phyloP scores from a whole-genome alignment of 1,140 invertebrate species.

The Ceratina australensis region DNA sequence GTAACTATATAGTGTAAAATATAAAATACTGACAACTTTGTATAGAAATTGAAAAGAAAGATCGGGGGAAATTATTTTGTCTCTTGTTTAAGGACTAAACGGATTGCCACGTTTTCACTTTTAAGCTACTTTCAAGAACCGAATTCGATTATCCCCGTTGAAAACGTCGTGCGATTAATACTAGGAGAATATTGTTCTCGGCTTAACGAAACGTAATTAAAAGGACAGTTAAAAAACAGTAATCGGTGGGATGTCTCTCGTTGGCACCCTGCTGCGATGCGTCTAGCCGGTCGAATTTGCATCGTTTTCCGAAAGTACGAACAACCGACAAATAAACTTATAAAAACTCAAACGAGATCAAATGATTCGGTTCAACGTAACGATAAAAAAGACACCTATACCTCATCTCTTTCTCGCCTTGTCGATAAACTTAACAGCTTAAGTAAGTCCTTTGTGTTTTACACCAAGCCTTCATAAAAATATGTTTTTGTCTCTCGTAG shows the following conservation, averaged over 20 bases:
- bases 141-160: not conserved
- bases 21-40: constrained; percentile 72
- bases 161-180: not conserved
- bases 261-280: constrained; percentile 27
- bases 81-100: constrained; percentile 47
- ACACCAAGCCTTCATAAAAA: constrained; percentile 73
- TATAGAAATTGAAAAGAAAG: constrained; percentile 56
- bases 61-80: constrained; percentile 52
- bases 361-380: constrained; percentile 14
- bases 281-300: no score
- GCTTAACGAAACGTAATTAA: constrained; percentile 9
- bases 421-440: constrained; percentile 35
- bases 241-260: constrained; percentile 53
- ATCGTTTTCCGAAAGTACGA: constrained; percentile 13
- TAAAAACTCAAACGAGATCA: constrained; percentile 14
- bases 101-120: constrained; percentile 64
- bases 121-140: not conserved
- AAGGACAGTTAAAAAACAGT: constrained; percentile 28
- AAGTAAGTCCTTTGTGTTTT: constrained; percentile 41
- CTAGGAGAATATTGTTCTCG: constrained; percentile 19
- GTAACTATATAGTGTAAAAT: constrained; percentile 62
- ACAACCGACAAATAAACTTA: constrained; percentile 40
- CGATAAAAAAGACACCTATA: constrained; percentile 12
- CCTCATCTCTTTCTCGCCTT: constrained; percentile 37
- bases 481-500: constrained; percentile 68